A percentile compares a stretch with the other conserved stretches of the same genome.
Conservation (phyloP, 2,888 invertebrate species). For the Pseudanteris insignis region DNA sequence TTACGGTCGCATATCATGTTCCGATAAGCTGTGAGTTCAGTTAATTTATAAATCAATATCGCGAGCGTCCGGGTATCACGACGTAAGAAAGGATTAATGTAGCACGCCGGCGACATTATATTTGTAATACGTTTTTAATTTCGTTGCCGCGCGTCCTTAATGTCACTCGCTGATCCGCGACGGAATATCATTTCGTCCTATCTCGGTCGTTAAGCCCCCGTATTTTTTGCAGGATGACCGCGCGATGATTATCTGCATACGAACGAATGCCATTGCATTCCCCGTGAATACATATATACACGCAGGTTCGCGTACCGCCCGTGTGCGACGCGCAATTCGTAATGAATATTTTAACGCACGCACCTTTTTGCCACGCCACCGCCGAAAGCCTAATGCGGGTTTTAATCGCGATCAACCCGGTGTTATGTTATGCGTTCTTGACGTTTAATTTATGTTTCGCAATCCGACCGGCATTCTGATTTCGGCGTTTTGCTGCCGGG, state of each 20-base stretch:
- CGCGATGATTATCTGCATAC: slow-evolving; percentile 57
- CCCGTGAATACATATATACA: too few species aligned
- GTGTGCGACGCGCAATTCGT: slow-evolving; percentile 14
- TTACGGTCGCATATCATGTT: too few species aligned
- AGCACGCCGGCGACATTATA: slow-evolving; percentile 53
- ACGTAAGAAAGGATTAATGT: too few species aligned
- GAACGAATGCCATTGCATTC: slow-evolving; percentile 25
- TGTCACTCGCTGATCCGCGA: slow-evolving; percentile 63
- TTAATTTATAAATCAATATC: slow-evolving; percentile 22
- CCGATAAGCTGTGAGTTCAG: slow-evolving; percentile 30
- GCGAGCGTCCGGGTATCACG: slow-evolving; percentile 41
- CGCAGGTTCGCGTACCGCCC: background rate
- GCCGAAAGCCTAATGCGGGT: slow-evolving; percentile 28
- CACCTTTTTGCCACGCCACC: slow-evolving; percentile 8
- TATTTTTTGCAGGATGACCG: slow-evolving; percentile 55
- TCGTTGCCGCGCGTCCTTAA: slow-evolving; percentile 48
- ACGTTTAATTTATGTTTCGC: slow-evolving; percentile 21
- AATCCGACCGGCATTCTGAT: slow-evolving; percentile 11
- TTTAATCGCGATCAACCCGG: slow-evolving; percentile 23
- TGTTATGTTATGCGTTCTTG: background rate
- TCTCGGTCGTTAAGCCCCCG: slow-evolving; percentile 62
- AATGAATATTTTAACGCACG: slow-evolving; percentile 34
- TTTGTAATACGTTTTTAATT: slow-evolving; percentile 64
- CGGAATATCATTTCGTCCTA: slow-evolving; percentile 61
- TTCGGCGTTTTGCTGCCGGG: slow-evolving; percentile 9